Evolutionary conservation across 2,113 vertebrate species (phyloP).

Genomic region (Oreocharis arfaki): DNA sequence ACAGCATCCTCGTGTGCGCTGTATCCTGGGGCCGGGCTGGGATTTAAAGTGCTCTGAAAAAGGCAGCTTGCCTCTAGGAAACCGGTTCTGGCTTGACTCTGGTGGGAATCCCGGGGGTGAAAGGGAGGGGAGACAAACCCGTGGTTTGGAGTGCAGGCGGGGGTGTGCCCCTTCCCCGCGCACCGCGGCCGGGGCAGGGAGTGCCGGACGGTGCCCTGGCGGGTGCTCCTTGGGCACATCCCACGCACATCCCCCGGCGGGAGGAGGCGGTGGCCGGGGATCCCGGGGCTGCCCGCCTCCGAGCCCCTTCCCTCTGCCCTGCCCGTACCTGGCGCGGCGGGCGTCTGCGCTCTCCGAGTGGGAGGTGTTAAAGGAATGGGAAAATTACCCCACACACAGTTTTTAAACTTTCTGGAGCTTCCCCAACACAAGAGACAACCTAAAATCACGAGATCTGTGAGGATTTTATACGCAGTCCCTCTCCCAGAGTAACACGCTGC

Average conservation of each 20-base stretch:
- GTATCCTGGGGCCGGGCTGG: background rate
- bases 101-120: accelerated
- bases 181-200: too few species aligned
- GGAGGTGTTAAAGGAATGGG: background rate
- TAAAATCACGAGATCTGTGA: background rate
- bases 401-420: background rate
- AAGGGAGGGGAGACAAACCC: background rate
- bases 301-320: background rate
- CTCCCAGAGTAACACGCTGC: background rate
- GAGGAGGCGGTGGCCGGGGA: background rate
- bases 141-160: background rate
- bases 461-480: accelerated
- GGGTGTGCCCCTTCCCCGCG: background rate
- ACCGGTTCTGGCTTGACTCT: background rate
- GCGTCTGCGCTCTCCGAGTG: accelerated
- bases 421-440: background rate
- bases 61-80: background rate
- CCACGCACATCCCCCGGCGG: background rate
- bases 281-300: too few species aligned
- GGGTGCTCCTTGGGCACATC: background rate
- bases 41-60: background rate
- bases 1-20: background rate
- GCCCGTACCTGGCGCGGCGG: background rate
- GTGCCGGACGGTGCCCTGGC: background rate
- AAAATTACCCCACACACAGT: background rate